A percentile compares a stretch with the other conserved stretches of the same genome.
phyloP scores from a whole-genome alignment of 1,140 invertebrate genomes.

The Euschistus heros region DNA sequence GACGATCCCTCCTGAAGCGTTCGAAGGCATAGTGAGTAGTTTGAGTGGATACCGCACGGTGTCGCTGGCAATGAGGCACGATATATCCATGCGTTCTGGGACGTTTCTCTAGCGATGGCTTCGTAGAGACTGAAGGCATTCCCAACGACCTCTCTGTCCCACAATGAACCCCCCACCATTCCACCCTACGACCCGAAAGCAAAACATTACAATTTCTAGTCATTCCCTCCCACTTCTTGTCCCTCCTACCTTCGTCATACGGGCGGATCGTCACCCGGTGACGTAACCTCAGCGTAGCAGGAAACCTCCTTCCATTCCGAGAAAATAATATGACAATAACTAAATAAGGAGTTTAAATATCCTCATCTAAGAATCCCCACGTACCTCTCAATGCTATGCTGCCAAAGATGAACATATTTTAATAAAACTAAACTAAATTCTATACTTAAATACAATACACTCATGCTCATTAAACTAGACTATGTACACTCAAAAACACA shows the following conservation, averaged over 20 bases:
- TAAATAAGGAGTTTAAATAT: too few relatives aligned
- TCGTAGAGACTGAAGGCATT: too few relatives aligned
- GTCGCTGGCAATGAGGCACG: slow-evolving; percentile 6
- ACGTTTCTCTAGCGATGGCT: too few relatives aligned
- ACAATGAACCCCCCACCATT: neutral
- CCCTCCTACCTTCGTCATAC: neutral
- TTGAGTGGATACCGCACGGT: slow-evolving; percentile 14
- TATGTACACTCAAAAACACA: too few relatives aligned
- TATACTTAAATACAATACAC: too few relatives aligned
- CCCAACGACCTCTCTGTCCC: neutral
- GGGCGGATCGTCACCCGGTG: neutral
- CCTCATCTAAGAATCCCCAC: too few relatives aligned
- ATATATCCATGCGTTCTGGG: neutral
- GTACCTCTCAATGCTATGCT: too few relatives aligned
- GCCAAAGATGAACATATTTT: too few relatives aligned
- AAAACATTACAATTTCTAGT: slow-evolving; percentile 3
- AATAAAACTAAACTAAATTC: too few relatives aligned
- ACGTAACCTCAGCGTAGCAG: neutral
- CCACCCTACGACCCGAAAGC: neutral
- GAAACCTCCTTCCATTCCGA: too few relatives aligned
- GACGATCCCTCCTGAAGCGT: neutral
- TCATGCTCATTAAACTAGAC: too few relatives aligned
- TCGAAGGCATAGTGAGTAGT: slow-evolving; percentile 18
- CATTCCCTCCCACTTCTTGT: neutral
- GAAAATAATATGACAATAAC: too few relatives aligned